A percentile compares a stretch with the other conserved stretches of the same genome.
Conservation (phyloP, 2,113 vertebrate species). For the Clarias magur region DNA sequence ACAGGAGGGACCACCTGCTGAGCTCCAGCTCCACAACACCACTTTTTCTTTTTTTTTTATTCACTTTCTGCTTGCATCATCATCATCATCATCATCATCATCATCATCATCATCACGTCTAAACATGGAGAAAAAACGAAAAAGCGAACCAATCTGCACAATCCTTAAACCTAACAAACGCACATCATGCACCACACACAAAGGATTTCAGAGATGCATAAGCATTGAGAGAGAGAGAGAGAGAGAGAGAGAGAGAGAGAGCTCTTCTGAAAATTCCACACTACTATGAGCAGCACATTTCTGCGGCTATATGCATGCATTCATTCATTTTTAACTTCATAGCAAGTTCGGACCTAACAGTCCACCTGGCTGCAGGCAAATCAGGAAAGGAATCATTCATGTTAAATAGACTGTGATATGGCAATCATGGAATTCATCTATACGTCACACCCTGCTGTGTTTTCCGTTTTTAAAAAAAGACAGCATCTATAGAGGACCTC, state of each 20-base stretch:
- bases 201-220: not conserved
- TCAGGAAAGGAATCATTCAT: not conserved
- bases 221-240: not conserved
- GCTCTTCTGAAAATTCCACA: not conserved
- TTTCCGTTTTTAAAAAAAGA: not conserved
- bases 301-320: too few species aligned
- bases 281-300: not conserved
- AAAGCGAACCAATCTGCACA: not conserved
- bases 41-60: not conserved
- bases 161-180: not conserved
- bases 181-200: constrained; percentile 3
- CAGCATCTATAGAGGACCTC: not conserved
- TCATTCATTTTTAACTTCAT: not conserved
- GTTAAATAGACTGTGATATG: not conserved
- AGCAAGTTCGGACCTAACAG: not conserved
- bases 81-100: not conserved
- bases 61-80: constrained; percentile 12
- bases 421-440: not conserved
- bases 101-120: not conserved
- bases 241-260: not conserved
- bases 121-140: constrained; percentile 4
- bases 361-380: not conserved
- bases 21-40: not conserved
- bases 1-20: constrained; percentile 40
- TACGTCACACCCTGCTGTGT: not conserved